Evolutionary conservation across 2,797 vertebrate genomes (phyloP).

Genomic region (Myiotriccus ornatus): DNA sequence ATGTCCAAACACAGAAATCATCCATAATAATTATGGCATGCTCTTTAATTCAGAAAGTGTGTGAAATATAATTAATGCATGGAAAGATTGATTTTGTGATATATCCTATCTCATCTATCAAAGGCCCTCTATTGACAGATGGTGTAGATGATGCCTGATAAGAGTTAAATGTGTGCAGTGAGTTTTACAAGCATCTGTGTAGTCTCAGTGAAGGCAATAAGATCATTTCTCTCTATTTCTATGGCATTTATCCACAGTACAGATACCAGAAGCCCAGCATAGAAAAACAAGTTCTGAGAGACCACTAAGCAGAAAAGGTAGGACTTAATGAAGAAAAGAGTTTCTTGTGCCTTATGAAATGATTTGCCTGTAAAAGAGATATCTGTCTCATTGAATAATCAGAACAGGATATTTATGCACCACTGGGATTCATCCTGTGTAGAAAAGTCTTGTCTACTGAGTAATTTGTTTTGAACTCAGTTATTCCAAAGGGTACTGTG

Average conservation of each 20-base stretch:
- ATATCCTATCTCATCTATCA: not conserved
- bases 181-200: not conserved
- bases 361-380: not conserved
- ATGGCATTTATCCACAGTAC: not conserved
- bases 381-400: not conserved
- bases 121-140: not conserved
- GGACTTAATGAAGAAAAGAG: not conserved
- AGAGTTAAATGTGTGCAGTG: not conserved
- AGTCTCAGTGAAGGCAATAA: not conserved
- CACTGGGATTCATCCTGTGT: rapidly evolving
- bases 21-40: not conserved
- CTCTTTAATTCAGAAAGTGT: not conserved
- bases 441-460: not conserved
- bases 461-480: not conserved
- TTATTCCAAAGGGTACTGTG: not conserved
- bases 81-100: not conserved
- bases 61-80: not conserved
- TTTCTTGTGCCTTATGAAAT: not conserved
- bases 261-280: not conserved
- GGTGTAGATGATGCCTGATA: not conserved
- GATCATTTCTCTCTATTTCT: not conserved
- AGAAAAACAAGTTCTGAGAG: not conserved
- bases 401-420: not conserved
- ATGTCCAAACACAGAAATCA: not conserved
- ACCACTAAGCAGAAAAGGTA: not conserved